phyloP scores from a whole-genome alignment of 2,113 vertebrate species.

The Artemisiospiza belli region DNA sequence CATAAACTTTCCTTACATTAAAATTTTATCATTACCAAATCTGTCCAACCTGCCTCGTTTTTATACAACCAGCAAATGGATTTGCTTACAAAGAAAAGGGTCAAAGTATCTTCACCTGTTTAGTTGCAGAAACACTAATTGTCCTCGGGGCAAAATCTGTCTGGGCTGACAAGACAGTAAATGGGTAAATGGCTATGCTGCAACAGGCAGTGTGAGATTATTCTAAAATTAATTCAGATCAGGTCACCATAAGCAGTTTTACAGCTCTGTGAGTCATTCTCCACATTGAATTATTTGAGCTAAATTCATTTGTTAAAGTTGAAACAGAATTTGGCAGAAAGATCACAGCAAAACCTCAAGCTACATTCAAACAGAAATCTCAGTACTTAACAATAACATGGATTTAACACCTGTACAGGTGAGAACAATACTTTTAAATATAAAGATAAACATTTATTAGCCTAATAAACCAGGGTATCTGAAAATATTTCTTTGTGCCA shows the following conservation, averaged over 20 bases:
- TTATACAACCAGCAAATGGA: background rate
- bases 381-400: background rate
- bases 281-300: background rate
- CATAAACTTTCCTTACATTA: background rate
- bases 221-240: background rate
- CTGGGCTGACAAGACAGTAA: background rate
- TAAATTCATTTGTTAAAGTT: background rate
- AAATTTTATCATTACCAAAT: background rate
- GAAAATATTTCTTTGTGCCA: background rate
- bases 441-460: background rate
- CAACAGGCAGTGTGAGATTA: background rate
- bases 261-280: conserved; percentile 21
- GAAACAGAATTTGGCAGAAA: conserved; percentile 6
- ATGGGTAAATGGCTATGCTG: background rate
- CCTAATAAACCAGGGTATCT: background rate
- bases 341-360: background rate
- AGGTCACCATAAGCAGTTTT: background rate
- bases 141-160: background rate
- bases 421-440: background rate
- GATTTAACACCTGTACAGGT: background rate
- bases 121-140: background rate
- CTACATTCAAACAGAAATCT: background rate
- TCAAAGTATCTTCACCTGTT: background rate
- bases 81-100: background rate
- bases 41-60: background rate